phyloP scores from a whole-genome alignment of 2,797 vertebrate species.

The Microhierax caerulescens region DNA sequence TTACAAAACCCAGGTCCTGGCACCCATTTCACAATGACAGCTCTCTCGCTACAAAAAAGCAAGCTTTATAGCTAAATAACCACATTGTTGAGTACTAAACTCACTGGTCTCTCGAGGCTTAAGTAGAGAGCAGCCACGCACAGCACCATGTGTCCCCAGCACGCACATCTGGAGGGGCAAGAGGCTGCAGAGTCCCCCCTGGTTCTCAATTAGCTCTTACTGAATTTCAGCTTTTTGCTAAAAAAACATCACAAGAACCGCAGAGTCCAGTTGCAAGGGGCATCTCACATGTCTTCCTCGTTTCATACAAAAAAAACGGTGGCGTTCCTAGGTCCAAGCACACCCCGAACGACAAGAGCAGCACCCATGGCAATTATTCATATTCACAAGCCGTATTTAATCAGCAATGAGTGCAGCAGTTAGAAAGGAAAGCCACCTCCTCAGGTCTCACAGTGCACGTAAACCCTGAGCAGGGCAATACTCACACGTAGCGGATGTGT shows the following conservation, averaged over 20 bases:
- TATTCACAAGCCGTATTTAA: neutral
- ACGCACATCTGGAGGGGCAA: neutral
- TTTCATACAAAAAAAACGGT: too few relatives aligned
- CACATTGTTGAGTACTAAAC: fast-evolving
- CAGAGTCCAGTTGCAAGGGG: neutral
- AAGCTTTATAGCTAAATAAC: neutral
- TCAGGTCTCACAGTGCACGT: neutral
- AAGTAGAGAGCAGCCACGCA: neutral
- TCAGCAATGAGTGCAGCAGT: neutral
- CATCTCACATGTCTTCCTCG: neutral
- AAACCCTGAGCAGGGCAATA: neutral
- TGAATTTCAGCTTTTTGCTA: neutral
- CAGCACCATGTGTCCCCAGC: neutral
- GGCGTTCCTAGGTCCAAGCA: too few relatives aligned
- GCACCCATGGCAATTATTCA: neutral
- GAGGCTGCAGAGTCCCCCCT: neutral
- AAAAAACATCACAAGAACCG: neutral
- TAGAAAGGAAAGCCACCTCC: neutral
- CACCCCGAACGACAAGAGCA: too few relatives aligned
- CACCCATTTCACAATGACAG: neutral
- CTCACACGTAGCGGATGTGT: fast-evolving
- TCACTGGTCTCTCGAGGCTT: neutral
- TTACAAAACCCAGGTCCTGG: neutral
- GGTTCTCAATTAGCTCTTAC: neutral
- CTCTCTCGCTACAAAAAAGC: neutral